Base-by-base conservation (phyloP, 2,888 invertebrate species). In the Agrotis clavis region DNA sequence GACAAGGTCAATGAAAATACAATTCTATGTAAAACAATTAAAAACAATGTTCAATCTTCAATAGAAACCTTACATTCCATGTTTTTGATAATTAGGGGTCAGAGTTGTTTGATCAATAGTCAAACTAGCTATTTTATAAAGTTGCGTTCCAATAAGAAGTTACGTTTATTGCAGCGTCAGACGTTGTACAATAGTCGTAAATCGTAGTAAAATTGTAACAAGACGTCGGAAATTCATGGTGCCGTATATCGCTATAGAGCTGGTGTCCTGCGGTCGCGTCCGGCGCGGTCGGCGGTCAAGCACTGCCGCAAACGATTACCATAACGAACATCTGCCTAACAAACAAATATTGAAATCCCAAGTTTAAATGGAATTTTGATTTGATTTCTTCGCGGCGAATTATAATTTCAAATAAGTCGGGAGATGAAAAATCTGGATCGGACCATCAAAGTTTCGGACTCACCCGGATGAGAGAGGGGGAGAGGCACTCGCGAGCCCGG, bases 301-400 rank as follows among this genome's bases (percentile, higher is more conserved):
- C 76, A 74, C 64, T 71, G 66, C 77, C 74, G 69, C 85, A 74
- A 86, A 74, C 83, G 78, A 86, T 85, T 85, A 85, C 71, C 89
- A 89, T 91, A 90, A 86, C 90, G 87, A 88, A 88, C 92, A 92
- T 91, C 92, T 92, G 92, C 88, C 88, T 87, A 86, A 86, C 90
- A 90, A 93, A 93, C 93, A 94, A 94, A 94, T 94, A 96, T 95
- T 94, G 93, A 94, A 95, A 94, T 92, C 88, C 91, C 84, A 89
- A 95, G 92, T 95, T 95, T 93, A 94, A 95, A 96, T 96, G 94
- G 95, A 95, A 96, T 95, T 95, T 95, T 95, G 95, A 96, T 96
- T 95, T 93, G 95, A 95, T 95, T 95, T 94, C 94, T 95, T 94
- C 90, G 90, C 91, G 88, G 90, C 90, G 89, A 87, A 89, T 96